phyloP scores from a whole-genome alignment of 2,113 vertebrate genomes.

The Mustelus asterias region DNA sequence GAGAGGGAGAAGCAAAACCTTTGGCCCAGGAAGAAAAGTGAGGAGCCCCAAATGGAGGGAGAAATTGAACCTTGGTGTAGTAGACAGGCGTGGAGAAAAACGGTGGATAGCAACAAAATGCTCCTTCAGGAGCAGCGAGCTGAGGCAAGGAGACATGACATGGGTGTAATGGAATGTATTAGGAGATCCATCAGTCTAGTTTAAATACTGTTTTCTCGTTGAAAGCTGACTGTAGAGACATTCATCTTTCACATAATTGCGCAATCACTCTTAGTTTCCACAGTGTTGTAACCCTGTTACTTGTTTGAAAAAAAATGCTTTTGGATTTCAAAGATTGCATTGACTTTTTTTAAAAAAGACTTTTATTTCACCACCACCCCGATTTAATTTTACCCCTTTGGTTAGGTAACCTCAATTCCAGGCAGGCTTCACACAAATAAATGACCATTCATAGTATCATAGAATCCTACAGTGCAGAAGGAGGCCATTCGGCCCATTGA shows the following conservation, averaged over 20 bases:
- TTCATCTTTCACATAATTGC: neutral
- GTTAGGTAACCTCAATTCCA: neutral
- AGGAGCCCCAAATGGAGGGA: neutral
- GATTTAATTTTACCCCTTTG: neutral
- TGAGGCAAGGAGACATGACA: constrained; percentile 18
- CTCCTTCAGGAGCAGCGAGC: neutral
- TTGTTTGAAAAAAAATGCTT: neutral
- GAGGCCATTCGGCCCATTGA: no score
- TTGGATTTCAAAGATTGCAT: neutral
- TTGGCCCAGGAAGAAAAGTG: neutral
- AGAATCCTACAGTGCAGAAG: no score
- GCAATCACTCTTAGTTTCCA: neutral
- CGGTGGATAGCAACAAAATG: neutral
- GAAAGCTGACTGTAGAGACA: constrained; percentile 1
- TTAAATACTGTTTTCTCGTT: neutral
- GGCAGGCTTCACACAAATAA: neutral
- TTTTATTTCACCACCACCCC: neutral
- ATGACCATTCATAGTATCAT: no score
- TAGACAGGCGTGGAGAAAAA: neutral
- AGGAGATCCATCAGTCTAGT: neutral
- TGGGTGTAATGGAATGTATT: constrained; percentile 12
- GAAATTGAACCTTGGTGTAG: neutral
- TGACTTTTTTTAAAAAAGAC: neutral
- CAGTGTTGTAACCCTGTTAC: constrained; percentile 2
- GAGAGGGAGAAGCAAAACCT: neutral